Percentiles rank a stretch among this genome's conserved stretches.
phyloP scores from a whole-genome alignment of 2,888 invertebrate genomes.

The Himalopsyche anomala region DNA sequence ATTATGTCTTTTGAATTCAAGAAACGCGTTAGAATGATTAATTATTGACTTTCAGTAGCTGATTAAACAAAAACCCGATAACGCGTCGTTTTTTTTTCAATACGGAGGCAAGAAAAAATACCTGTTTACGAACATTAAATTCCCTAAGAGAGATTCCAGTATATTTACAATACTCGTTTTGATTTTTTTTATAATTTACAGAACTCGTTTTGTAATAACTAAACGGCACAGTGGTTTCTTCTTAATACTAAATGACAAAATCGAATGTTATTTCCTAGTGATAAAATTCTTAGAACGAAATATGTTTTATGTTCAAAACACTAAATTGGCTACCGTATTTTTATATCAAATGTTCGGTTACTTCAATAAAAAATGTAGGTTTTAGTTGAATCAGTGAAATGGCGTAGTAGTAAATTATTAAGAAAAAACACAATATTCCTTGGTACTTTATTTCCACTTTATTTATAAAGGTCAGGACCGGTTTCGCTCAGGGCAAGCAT shows the following conservation, averaged over 20 bases:
- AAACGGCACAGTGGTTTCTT: constrained; percentile 13
- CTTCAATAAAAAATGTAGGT: too few relatives aligned
- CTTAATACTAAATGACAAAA: constrained; percentile 6
- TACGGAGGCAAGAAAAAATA: constrained; percentile 44
- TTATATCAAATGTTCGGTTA: too few relatives aligned
- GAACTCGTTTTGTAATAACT: constrained; percentile 57
- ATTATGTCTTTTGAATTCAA: constrained; percentile 30
- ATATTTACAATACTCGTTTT: constrained; percentile 44
- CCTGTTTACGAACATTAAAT: constrained; percentile 34
- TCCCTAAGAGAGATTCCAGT: constrained; percentile 46
- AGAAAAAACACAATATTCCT: too few relatives aligned
- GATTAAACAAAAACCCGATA: constrained; percentile 51
- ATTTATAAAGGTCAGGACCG: too few relatives aligned
- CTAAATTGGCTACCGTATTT: neutral
- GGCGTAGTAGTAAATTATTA: too few relatives aligned
- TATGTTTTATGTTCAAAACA: neutral
- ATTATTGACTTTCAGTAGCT: constrained; percentile 56
- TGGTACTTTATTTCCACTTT: too few relatives aligned
- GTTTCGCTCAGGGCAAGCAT: too few relatives aligned
- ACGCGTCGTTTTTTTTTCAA: constrained; percentile 2
- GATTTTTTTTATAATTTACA: constrained; percentile 50
- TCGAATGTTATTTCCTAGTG: neutral
- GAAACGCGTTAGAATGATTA: constrained; percentile 52
- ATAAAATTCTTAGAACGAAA: neutral
- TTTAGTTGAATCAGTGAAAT: too few relatives aligned